Conservation (phyloP, 2,113 vertebrate species). For the Daubentonia madagascariensis region DNA sequence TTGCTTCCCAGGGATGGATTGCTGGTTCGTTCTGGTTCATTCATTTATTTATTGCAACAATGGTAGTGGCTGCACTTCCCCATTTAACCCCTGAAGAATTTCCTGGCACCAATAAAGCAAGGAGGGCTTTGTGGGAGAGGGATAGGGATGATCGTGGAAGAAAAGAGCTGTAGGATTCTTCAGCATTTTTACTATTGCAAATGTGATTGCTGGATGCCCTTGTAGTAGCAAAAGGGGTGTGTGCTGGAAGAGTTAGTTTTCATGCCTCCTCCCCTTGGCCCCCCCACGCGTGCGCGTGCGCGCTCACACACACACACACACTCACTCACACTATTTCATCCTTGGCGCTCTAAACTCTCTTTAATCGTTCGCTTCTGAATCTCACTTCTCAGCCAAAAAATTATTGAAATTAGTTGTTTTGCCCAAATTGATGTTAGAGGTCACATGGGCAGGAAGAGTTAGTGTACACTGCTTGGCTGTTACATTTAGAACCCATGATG, state of each 20-base stretch:
- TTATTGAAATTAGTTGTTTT: constrained; percentile 64
- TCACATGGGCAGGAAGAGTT: constrained; percentile 81
- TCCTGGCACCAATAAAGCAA: constrained; percentile 66
- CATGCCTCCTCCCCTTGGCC: constrained; percentile 81
- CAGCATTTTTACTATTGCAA: constrained; percentile 87
- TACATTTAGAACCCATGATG: constrained; percentile 85
- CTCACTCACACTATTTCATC: constrained; percentile 44
- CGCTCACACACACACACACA: constrained; percentile 47
- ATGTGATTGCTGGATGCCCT: constrained; percentile 88
- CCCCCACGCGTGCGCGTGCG: constrained; percentile 70
- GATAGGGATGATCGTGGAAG: constrained; percentile 21
- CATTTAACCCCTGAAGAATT: constrained; percentile 76
- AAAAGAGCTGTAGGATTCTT: constrained; percentile 76
- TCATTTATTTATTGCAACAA: constrained; percentile 83
- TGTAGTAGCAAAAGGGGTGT: constrained; percentile 90
- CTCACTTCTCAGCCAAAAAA: constrained; percentile 61
- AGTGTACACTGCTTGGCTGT: constrained; percentile 77
- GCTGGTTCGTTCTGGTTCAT: constrained; percentile 73
- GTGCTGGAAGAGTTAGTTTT: constrained; percentile 85
- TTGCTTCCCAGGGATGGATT: constrained; percentile 70
- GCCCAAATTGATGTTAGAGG: constrained; percentile 76
- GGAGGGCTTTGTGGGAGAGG: constrained; percentile 69
- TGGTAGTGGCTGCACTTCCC: constrained; percentile 78
- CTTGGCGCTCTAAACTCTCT: constrained; percentile 62
- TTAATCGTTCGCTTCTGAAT: constrained; percentile 56